These are phyloP conservation scores for Numenius phaeopus DNA, from an alignment of 2,797 vertebrate species.

Conservation along the genomic window DNA sequence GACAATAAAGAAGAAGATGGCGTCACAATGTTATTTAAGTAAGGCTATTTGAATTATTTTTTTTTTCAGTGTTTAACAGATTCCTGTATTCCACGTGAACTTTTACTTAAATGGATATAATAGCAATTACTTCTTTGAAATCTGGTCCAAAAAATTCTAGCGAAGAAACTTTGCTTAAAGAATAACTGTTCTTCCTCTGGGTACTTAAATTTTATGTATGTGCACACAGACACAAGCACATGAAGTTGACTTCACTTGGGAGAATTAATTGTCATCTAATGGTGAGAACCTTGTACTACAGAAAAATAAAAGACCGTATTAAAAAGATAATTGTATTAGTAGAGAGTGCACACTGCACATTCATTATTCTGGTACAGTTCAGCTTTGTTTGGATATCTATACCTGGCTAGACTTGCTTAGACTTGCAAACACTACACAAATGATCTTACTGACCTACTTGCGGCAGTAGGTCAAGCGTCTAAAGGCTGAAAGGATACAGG, in stretches of 20 bases:
- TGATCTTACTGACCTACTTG: neutral
- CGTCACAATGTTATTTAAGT: neutral
- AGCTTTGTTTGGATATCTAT: neutral
- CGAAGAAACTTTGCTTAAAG: neutral
- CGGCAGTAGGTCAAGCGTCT: neutral
- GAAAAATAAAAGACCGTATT: neutral
- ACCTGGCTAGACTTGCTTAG: neutral
- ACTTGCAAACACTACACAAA: neutral
- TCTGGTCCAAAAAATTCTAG: neutral
- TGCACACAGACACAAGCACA: neutral
- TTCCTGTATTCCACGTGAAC: neutral
- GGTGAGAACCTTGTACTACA: neutral
- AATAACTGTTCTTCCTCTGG: neutral
- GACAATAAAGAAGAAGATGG: neutral
- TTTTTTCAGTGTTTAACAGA: neutral
- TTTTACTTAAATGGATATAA: neutral
- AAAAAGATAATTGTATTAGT: neutral
- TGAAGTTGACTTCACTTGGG: neutral
- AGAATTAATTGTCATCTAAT: neutral
- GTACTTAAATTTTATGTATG: neutral
- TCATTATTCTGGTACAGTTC: neutral
- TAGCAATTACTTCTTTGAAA: neutral
- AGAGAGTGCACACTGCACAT: neutral
- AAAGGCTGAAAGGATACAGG: neutral
- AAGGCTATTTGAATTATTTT: neutral